These are phyloP conservation scores for Piscicola geometra DNA, from an alignment of 2,888 invertebrate species.

Conservation along the genomic window DNA sequence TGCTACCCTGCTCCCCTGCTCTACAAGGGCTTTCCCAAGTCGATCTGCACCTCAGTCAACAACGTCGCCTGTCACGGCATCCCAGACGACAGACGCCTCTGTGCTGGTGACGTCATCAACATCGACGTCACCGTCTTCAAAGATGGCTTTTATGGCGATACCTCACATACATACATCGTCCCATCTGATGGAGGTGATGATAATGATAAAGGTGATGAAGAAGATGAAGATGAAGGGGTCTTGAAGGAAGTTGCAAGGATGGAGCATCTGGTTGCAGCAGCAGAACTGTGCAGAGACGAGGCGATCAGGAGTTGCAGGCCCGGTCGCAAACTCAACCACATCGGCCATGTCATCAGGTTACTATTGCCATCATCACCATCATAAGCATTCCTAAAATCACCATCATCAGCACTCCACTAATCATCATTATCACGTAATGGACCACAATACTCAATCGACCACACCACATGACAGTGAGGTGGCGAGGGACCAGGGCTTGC, in stretches of 20 bases:
- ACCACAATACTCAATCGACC: not conserved
- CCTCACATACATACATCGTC: constrained; percentile 94
- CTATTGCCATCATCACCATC: too few species aligned
- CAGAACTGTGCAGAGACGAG: constrained; percentile 67
- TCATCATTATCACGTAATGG: too few species aligned
- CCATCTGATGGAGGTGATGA: constrained; percentile 61
- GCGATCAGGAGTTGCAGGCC: constrained; percentile 62
- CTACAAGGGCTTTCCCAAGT: constrained; percentile 95
- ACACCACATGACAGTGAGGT: constrained; percentile 56
- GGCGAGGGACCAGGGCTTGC: constrained; percentile 64
- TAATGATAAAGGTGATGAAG: not conserved
- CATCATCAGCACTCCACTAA: too few species aligned
- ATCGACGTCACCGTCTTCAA: constrained; percentile 67
- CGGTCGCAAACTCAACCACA: constrained; percentile 57
- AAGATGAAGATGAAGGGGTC: too few species aligned
- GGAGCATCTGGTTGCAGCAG: constrained; percentile 64
- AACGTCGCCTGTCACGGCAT: constrained; percentile 77
- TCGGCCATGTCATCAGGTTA: constrained; percentile 51
- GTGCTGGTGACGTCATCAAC: constrained; percentile 91
- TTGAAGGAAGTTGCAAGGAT: too few species aligned
- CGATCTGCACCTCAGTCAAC: constrained; percentile 79
- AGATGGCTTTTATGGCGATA: constrained; percentile 93
- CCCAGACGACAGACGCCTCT: constrained; percentile 81
- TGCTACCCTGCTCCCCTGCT: constrained; percentile 98
- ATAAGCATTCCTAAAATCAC: too few species aligned